phyloP scores from a whole-genome alignment of 2,888 invertebrate genomes.

The Drosophila atripex region DNA sequence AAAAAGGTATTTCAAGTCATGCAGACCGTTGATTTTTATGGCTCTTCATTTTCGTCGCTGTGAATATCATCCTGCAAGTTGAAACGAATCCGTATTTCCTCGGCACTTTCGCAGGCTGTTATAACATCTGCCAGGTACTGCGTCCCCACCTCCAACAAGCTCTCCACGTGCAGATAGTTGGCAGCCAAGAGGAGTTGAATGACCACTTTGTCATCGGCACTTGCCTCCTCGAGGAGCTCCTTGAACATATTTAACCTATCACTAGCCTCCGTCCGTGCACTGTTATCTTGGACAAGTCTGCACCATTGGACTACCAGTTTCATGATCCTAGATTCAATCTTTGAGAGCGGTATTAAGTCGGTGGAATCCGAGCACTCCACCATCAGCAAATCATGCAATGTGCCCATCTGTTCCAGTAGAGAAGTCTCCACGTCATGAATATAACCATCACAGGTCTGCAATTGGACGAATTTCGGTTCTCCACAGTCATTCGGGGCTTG shows the following conservation, averaged over 20 bases:
- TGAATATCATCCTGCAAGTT: conserved; percentile 3
- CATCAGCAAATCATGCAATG: not conserved
- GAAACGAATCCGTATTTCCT: conserved; percentile 41
- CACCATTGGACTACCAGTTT: conserved; percentile 7
- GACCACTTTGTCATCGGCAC: conserved; percentile 14
- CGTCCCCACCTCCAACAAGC: conserved; percentile 29
- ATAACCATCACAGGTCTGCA: conserved; percentile 48
- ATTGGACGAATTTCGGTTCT: conserved; percentile 1
- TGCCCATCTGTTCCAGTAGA: conserved; percentile 38
- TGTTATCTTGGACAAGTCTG: not conserved
- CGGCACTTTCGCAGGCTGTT: conserved; percentile 1
- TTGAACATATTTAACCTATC: not conserved
- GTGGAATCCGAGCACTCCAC: not conserved
- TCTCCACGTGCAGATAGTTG: conserved; percentile 46
- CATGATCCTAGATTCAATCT: conserved; percentile 1
- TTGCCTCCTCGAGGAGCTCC: not conserved
- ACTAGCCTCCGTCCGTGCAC: rapidly evolving
- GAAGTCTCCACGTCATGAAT: conserved; percentile 19
- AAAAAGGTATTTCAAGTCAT: too few relatives aligned
- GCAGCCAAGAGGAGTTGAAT: conserved; percentile 50
- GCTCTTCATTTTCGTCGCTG: not conserved
- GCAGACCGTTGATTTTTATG: too few relatives aligned
- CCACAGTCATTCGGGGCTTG: not conserved
- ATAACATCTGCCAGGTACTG: conserved; percentile 41
- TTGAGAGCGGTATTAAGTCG: conserved; percentile 4